phyloP scores from a whole-genome alignment of 2,797 vertebrate genomes.

The Platyrinchus mystaceus region DNA sequence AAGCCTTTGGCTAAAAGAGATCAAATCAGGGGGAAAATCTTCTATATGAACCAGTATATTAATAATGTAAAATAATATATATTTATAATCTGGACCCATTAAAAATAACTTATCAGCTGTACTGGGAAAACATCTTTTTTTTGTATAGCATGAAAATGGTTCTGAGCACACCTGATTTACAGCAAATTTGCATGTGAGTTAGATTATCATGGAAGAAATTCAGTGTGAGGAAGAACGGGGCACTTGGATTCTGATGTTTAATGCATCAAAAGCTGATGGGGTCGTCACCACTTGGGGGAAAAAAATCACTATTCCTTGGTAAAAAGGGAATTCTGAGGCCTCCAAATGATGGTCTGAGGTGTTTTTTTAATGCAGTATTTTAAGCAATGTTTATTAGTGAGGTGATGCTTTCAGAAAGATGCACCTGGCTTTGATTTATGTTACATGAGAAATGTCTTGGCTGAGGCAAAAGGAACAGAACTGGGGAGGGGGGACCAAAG shows the following conservation, averaged over 20 bases:
- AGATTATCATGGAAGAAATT: neutral
- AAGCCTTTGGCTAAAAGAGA: neutral
- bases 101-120: neutral
- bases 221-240: neutral
- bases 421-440: slow-evolving; percentile 19
- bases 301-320: neutral
- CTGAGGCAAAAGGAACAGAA: neutral
- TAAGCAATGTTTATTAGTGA: neutral
- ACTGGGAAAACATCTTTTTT: neutral
- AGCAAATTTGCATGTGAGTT: neutral
- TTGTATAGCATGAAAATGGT: neutral
- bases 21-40: neutral
- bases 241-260: neutral
- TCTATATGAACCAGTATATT: accelerated
- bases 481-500: neutral
- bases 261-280: neutral
- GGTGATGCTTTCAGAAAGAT: neutral
- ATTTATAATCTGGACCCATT: neutral
- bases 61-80: neutral
- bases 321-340: neutral
- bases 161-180: neutral
- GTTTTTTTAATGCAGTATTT: neutral
- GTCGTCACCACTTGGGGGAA: accelerated
- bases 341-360: neutral
- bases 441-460: neutral